Percentiles rank a stretch among this genome's conserved stretches.
These are phyloP conservation scores for Pegea sp. DNA, from an alignment of 23 tunicate genomes.

Conservation along the genomic window DNA sequence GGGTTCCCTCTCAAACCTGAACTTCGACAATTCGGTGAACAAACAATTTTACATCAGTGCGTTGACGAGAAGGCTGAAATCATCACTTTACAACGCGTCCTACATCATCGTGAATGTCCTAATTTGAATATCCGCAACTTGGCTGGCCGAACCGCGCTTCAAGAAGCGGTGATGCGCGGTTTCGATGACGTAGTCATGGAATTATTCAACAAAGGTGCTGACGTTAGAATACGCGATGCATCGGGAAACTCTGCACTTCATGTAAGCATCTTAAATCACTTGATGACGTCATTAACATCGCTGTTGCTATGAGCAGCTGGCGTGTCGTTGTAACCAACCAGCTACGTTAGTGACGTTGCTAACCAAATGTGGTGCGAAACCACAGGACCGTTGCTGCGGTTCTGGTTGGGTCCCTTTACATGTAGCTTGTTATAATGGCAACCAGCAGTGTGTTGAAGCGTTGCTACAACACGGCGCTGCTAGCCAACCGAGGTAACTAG, in stretches of 20 bases:
- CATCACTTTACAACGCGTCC: constrained; percentile 19
- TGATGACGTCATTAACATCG: background rate
- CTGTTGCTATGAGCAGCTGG: constrained; percentile 19
- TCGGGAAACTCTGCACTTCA: constrained; percentile 86
- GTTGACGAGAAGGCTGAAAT: constrained; percentile 35
- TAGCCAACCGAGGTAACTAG: constrained; percentile 53
- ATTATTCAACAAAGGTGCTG: constrained; percentile 30
- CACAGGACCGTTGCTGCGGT: constrained; percentile 61
- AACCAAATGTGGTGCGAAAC: constrained; percentile 54
- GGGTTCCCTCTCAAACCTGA: constrained; percentile 30
- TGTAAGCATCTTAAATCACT: constrained; percentile 16
- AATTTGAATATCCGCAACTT: constrained; percentile 46
- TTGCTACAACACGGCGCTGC: constrained; percentile 72
- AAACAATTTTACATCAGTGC: constrained; percentile 73
- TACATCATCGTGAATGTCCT: constrained; percentile 34
- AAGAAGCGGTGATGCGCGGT: constrained; percentile 63
- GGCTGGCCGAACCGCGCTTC: constrained; percentile 73
- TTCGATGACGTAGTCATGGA: constrained; percentile 26
- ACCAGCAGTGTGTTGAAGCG: constrained; percentile 34
- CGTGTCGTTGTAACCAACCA: constrained; percentile 53
- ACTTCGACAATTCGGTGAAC: constrained; percentile 53
- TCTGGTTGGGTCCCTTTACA: constrained; percentile 84
- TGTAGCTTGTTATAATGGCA: constrained; percentile 62
- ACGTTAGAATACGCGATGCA: constrained; percentile 54
- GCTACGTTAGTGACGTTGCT: constrained; percentile 42